Evolutionary conservation across 2,888 invertebrate species (phyloP).

Genomic region (Gnatocerus cornutus): DNA sequence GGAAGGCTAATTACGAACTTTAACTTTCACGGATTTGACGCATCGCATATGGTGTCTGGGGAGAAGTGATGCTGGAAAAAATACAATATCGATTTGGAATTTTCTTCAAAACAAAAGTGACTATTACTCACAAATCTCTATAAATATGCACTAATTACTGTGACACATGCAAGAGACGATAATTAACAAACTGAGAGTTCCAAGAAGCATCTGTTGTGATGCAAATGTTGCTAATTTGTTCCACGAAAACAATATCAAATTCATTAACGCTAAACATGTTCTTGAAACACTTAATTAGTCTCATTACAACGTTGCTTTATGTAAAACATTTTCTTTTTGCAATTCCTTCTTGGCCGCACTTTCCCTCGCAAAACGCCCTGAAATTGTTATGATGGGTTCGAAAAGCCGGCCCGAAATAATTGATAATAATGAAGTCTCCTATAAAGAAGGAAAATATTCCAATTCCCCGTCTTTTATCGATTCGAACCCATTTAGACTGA

Average conservation of each 20-base stretch:
- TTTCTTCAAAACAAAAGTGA: not conserved
- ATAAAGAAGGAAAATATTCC: constrained; percentile 62
- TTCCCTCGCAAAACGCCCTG: constrained; percentile 1
- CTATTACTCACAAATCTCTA: no score
- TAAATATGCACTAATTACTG: not conserved
- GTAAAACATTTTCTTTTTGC: not conserved
- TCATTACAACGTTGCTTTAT: not conserved
- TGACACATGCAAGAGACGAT: not conserved
- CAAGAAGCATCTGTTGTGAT: constrained; percentile 2
- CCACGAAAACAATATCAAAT: constrained; percentile 7
- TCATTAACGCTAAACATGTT: not conserved
- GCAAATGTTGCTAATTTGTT: constrained; percentile 10
- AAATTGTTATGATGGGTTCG: constrained; percentile 19
- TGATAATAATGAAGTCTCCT: constrained; percentile 51
- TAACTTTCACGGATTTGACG: constrained; percentile 23
- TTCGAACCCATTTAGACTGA: constrained; percentile 69
- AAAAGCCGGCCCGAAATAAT: constrained; percentile 44
- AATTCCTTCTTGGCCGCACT: not conserved
- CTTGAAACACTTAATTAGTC: not conserved
- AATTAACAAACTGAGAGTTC: not conserved
- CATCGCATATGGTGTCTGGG: constrained; percentile 23
- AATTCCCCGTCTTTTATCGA: constrained; percentile 68
- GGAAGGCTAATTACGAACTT: constrained; percentile 12
- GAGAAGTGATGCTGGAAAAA: not conserved
- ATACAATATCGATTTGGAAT: not conserved